Evolutionary conservation across 2,797 vertebrate genomes (phyloP), one percentile per base, ranked within the genome.

Genomic region (Avahi laniger): DNA sequence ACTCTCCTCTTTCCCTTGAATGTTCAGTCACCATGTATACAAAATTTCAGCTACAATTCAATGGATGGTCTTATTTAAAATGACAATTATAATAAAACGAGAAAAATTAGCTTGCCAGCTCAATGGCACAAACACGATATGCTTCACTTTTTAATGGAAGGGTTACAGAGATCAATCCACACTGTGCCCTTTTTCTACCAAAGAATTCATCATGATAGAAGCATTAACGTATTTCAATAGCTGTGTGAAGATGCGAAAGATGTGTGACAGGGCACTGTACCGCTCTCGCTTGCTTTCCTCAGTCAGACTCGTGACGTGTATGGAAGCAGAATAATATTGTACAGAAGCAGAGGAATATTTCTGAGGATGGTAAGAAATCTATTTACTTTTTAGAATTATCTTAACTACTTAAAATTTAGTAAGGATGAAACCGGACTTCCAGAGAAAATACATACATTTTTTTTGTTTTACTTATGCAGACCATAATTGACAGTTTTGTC

Each of bases 341-440:
- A 7, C 61, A 79, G 48, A 79, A 48, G 54, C 48, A 59, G 30
- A 65, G 30, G 33, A 46, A 7, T 72, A 67, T 69, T 94, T 91
- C 30, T 83, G 70, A 84, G 18, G 20, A 41, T 67, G 35, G 61
- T 79, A 22, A 26, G 41, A 70, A 24, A 83, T 75, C 5, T 50
- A 28, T 63, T 90, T 82, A 88, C 17, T 54, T 94, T 84, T 94
- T 73, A 67, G 59, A 63, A 70, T 90, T 94, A 70, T 69, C 26
- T 65, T 83, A 54, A 48, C 6, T 70, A 46, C 13, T 76, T n/a
- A 80, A 85, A 94, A 81, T 83, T 76, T 86, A 78, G 72, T 72
- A 86, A 79, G 41, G 59, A 54, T 52, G 90, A 82, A 95, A 59
- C 4, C 22, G 17, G 41, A 52, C 35, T 93, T 95, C 48, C 17